Evolutionary conservation across 2,888 invertebrate species (phyloP), one percentile per base, ranked within the genome.

Genomic region (Sphecodes monilicornis): DNA sequence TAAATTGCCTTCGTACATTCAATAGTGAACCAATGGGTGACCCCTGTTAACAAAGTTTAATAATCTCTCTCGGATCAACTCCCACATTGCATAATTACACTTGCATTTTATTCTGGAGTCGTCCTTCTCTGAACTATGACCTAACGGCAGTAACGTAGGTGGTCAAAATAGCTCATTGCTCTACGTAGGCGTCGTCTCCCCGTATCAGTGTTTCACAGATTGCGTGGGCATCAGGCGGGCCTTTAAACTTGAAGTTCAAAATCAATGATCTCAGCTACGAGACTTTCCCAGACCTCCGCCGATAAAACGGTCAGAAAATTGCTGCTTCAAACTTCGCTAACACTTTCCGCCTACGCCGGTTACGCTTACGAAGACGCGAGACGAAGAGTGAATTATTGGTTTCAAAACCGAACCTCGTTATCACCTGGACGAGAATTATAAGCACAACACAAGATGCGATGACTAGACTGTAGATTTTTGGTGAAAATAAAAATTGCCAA

Each of bases 61-160:
- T 50, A 13, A 16, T 36, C 36, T 32, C 66, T 36, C 3, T 66
- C 22, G 66, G 18, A 36, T 22, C 36, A 18, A 18, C 50, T 13
- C 10, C 1, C 1, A 50, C 29, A 10, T 18, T 5, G 26, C 8
- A 1, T 29, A 22, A 11, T 16, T 4, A 1, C 18, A 13, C 79
- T 22, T 5, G 18, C 41, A 39, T 32, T 10, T 22, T 13, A 0
- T 16, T 71, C 36, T 50, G n/a, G 36, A 4, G 36, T n/a, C 8
- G n/a, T 6, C 18, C 39, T 43, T 41, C 29, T 2, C 10, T n/a
- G 73, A 82, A 82, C 83, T 60, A 39, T 83, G 69, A 83, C 76
- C 76, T 83, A 76, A 72, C 41, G 11, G 32, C 6, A 18, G n/a
- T 29, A 3, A 22, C 68, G 83, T 76, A 36, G 76, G 76, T 64